These are phyloP conservation scores for Ahaetulla prasina DNA, from an alignment of 2,113 vertebrate species.

Conservation along the genomic window DNA sequence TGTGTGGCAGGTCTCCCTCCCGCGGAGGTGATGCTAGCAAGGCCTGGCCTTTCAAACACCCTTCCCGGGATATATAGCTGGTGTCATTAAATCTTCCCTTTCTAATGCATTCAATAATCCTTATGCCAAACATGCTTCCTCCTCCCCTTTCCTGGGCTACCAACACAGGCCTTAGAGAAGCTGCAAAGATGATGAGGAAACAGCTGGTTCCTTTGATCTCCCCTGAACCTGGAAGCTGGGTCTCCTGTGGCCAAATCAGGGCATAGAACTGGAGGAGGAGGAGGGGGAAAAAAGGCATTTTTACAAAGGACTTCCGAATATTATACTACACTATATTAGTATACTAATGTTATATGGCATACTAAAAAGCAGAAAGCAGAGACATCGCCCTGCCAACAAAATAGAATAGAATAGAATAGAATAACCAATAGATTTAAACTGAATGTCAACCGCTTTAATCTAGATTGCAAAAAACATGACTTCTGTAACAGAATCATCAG, in stretches of 20 bases:
- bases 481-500: too few species aligned
- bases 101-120: constrained; percentile 61
- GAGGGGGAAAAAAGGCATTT: too few species aligned
- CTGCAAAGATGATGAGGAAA: background rate
- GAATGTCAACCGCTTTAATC: too few species aligned
- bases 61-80: background rate
- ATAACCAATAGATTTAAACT: too few species aligned
- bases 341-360: too few species aligned
- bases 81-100: constrained; percentile 46
- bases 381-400: too few species aligned
- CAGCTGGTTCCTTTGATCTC: constrained; percentile 15
- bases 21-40: background rate
- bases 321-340: too few species aligned
- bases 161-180: background rate
- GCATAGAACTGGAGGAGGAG: fast-evolving
- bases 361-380: too few species aligned
- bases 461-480: too few species aligned
- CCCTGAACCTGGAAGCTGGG: background rate
- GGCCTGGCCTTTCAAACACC: background rate
- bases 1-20: constrained; percentile 40
- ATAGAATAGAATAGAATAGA: too few species aligned
- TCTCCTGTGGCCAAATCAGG: too few species aligned
- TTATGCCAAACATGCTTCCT: constrained; percentile 47
- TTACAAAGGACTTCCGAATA: background rate
- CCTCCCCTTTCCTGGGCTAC: background rate